A percentile compares a stretch with the other conserved stretches of the same genome.
Conservation (phyloP, 2,797 vertebrate genomes). For the Ibycter americanus region DNA sequence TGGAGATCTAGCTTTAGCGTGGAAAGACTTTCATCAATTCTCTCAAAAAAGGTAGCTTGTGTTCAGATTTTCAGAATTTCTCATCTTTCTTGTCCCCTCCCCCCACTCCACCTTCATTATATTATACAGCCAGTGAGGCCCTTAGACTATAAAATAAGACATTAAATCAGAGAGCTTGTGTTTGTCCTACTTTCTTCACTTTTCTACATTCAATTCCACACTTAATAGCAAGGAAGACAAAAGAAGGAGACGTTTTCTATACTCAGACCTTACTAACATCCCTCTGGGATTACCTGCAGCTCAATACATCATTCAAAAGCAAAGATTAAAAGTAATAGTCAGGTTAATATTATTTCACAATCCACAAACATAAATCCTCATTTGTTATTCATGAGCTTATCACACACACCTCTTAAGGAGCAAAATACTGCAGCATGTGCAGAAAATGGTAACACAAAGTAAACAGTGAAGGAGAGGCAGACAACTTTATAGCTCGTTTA, state of each 20-base stretch:
- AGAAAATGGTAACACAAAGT: constrained; percentile 43
- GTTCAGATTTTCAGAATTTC: neutral
- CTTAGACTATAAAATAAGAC: neutral
- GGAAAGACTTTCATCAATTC: neutral
- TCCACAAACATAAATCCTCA: constrained; percentile 64
- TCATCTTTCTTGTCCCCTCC: neutral
- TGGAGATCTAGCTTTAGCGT: neutral
- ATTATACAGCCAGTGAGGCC: neutral
- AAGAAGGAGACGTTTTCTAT: constrained; percentile 45
- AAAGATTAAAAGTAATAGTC: constrained; percentile 69
- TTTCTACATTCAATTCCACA: constrained; percentile 17
- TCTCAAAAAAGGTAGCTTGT: neutral
- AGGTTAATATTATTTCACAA: constrained; percentile 55
- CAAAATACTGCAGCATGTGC: constrained; percentile 47
- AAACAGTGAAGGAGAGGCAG: constrained; percentile 25
- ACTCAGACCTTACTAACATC: constrained; percentile 25
- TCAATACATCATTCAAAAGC: constrained; percentile 48
- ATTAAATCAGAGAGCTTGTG: neutral
- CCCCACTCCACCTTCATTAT: neutral
- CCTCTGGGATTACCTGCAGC: constrained; percentile 61
- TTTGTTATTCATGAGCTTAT: constrained; percentile 69
- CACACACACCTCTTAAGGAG: constrained; percentile 29
- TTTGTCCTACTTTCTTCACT: constrained; percentile 28
- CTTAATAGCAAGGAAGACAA: constrained; percentile 47
- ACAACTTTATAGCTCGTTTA: constrained; percentile 47